Base-by-base conservation (phyloP, 2,797 vertebrate genomes). In the Nyctibius grandis region DNA sequence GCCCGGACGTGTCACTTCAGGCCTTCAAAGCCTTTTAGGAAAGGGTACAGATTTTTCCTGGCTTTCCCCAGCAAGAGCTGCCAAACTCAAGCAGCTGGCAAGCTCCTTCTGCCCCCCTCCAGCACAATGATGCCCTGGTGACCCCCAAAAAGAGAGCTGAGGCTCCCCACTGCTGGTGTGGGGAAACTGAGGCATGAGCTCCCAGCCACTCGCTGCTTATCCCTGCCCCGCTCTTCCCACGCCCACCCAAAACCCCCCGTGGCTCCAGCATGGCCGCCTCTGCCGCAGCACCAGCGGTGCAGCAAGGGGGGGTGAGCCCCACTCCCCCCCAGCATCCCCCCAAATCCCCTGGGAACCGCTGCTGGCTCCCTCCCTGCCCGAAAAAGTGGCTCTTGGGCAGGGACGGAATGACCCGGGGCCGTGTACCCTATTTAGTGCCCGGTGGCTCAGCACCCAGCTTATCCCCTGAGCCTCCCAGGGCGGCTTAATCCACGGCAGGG, bases 381-480 rank as follows among this genome's bases (percentile, higher is more conserved):
- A 84, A 88, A 91, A 68, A 65, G 51, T 44, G 45, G 8, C 50
- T 72, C 33, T 59, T 16, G 28, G n/a, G 28, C 69, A 15, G 57
- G 34, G 47, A 85, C 12, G 12, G 69, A 44, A 48, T 87, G 81
- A 84, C 91, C 77, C 1, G 7, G 36, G 63, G 56, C 67, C 28
- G 1, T 5, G 74, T 51, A 69, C 74, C 67, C 76, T 96, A 51
- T 60, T 97, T 95, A 94, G 73, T 45, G 26, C 61, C 75, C 1
- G 0, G 61, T 87, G 50, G 77, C 90, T 93, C 94, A 96, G 91
- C 68, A 91, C 53, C 68, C 92, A 72, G 89, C 59, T 96, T 94
- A 94, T 96, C 89, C 70, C 36, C 65, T 84, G 76, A 88, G 86
- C 88, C 77, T 90, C 29, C 63, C 1, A 0, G 69, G 38, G 36